Percentiles rank a stretch among this genome's conserved stretches.
Conservation (phyloP, 2,888 invertebrate species). For the Meandrusa payeni region DNA sequence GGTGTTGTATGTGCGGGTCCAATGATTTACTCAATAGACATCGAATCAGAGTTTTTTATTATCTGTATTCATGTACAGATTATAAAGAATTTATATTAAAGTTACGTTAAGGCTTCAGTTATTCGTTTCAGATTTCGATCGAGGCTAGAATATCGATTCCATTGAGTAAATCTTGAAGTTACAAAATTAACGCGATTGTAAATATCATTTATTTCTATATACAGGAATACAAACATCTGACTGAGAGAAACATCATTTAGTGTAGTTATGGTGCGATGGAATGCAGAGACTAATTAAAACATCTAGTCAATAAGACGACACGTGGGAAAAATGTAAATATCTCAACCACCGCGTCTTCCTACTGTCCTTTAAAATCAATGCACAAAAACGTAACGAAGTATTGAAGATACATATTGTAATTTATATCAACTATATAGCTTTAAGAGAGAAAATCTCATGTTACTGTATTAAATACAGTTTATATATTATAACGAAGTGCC, state of each 20-base stretch:
- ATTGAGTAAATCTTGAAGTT: slow-evolving; percentile 4
- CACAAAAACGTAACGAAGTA: slow-evolving; percentile 62
- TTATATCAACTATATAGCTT: slow-evolving; percentile 69
- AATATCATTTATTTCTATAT: slow-evolving; percentile 12
- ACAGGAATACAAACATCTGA: background rate
- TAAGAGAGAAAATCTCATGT: slow-evolving; percentile 63
- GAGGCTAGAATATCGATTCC: background rate
- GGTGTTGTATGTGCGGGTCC: background rate
- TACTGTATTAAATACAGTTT: slow-evolving; percentile 70
- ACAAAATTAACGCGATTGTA: slow-evolving; percentile 5
- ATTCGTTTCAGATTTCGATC: no score
- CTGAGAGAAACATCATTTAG: slow-evolving; percentile 10
- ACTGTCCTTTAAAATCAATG: slow-evolving; percentile 45
- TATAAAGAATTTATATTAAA: background rate
- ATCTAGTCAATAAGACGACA: slow-evolving; percentile 61
- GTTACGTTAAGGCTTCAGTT: background rate
- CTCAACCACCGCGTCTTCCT: slow-evolving; percentile 38
- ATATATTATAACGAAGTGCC: slow-evolving; percentile 59
- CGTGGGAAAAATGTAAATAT: slow-evolving; percentile 51
- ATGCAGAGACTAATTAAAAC: slow-evolving; percentile 32
- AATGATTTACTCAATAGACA: background rate
- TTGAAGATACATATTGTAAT: slow-evolving; percentile 66
- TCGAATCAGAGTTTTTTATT: background rate
- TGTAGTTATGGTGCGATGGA: slow-evolving; percentile 18
- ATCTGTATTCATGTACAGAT: background rate